Base-by-base conservation (phyloP, 1,140 invertebrate genomes). In the Aphis craccivora region DNA sequence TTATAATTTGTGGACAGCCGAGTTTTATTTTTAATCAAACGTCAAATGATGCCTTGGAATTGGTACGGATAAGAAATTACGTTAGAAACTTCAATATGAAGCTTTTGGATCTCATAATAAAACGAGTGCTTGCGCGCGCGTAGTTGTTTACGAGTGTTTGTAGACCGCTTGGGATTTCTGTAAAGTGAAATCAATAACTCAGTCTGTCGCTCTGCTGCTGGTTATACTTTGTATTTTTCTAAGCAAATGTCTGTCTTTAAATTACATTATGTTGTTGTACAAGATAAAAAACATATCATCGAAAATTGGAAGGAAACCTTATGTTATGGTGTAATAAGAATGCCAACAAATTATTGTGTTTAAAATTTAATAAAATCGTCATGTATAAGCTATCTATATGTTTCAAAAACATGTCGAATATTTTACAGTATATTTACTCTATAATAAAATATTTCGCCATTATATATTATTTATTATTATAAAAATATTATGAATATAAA, bases 131-230 rank as follows among this genome's bases (percentile, higher is more conserved):
- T 37, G 22, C 35, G 35, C 76, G 7, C 35, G 20, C 35, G 2
- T 83, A 37, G n/a, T 83, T n/a, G 35, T 23, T 22, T 6, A 83
- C 76, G 22, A 83, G 76, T 83, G 35, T 83, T 81, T 7, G 35
- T 81, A 37, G 35, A 37, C 76, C 76, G 76, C 76, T 83, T 8
- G 76, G 76, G 76, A 83, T 83, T 83, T 83, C n/a, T 83, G 35
- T 37, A 83, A 83, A 83, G n/a, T 22, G 76, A 37, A 83, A 83
- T 83, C 76, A 83, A 83, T 83, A 83, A 83, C 76, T 76, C 60
- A 9, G 76, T 83, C 60, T 23, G 76, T 83, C 20, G 20, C 76
- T 37, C 76, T 81, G 18, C 20, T 35, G 35, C 35, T 35, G 20
- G 76, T 83, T 83, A 40, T 40, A 37, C 20, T 83, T 83, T n/a